phyloP scores from a whole-genome alignment of 2,113 vertebrate genomes.

The Apistogramma diplotaenia region DNA sequence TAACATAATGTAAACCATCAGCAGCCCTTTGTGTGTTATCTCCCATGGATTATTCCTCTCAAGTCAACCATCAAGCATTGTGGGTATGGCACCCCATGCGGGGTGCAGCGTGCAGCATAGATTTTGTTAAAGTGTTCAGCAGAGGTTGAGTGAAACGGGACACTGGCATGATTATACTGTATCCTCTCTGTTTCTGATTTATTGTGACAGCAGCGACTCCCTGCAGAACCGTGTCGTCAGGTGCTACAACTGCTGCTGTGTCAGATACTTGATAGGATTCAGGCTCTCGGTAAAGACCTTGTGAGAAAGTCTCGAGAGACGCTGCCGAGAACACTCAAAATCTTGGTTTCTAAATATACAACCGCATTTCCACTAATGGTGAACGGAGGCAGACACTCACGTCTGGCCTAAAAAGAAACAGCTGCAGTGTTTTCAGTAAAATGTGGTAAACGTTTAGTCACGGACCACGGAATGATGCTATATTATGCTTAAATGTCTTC shows the following conservation, averaged over 20 bases:
- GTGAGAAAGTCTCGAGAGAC: constrained; percentile 54
- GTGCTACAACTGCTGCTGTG: constrained; percentile 49
- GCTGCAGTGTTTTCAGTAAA: constrained; percentile 12
- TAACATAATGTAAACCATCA: constrained; percentile 40
- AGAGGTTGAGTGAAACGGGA: constrained; percentile 54
- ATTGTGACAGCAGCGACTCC: constrained; percentile 72
- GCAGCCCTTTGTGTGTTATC: constrained; percentile 43
- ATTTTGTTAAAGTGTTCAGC: constrained; percentile 26
- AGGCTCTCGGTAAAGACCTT: constrained; percentile 51
- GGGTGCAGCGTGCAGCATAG: constrained; percentile 1
- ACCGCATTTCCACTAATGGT: constrained; percentile 26
- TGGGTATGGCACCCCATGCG: background rate
- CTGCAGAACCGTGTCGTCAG: constrained; percentile 67
- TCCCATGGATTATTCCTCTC: constrained; percentile 58
- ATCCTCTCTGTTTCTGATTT: constrained; percentile 65
- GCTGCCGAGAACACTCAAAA: constrained; percentile 52
- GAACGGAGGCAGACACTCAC: constrained; percentile 29
- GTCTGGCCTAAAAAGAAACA: constrained; percentile 33
- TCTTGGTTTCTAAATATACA: constrained; percentile 60
- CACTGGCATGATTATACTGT: constrained; percentile 64
- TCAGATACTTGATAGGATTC: constrained; percentile 62
- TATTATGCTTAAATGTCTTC: background rate
- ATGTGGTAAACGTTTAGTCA: background rate
- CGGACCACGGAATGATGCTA: background rate
- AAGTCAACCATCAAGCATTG: constrained; percentile 72